These are phyloP conservation scores for Pristis pectinata DNA, from an alignment of 2,797 vertebrate genomes.

Conservation along the genomic window DNA sequence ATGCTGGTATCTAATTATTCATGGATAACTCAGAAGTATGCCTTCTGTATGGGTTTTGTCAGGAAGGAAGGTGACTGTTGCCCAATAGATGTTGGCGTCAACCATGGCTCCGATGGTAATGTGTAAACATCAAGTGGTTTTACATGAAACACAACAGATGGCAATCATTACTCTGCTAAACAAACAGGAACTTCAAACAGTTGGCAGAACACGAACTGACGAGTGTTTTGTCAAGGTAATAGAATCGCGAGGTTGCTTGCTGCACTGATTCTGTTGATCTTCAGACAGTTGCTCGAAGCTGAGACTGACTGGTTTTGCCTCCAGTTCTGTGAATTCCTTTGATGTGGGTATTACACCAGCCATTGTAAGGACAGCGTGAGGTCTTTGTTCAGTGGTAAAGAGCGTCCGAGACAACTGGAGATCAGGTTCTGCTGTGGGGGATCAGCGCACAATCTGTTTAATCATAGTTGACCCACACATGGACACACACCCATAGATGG, in stretches of 20 bases:
- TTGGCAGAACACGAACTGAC: not conserved
- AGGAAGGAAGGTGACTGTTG: not conserved
- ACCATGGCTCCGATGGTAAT: not conserved
- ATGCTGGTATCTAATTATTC: not conserved
- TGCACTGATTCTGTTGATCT: not conserved
- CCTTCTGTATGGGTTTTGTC: not conserved
- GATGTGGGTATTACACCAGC: no score
- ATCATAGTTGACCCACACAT: no score
- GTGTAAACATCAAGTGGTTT: not conserved
- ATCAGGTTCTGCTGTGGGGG: no score
- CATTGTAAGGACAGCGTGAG: no score
- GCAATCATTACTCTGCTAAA: not conserved
- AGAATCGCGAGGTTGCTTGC: not conserved
- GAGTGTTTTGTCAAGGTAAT: not conserved
- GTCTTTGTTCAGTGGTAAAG: no score
- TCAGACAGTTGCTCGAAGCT: not conserved
- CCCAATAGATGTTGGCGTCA: not conserved
- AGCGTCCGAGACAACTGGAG: no score
- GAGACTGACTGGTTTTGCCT: no score
- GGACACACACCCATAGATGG: no score
- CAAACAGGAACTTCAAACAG: constrained; percentile 29
- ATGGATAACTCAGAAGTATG: not conserved
- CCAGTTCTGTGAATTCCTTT: no score
- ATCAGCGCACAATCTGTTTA: no score
- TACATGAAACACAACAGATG: not conserved